These are phyloP conservation scores for Petroica traversi DNA, from an alignment of 2,113 vertebrate species.

Conservation along the genomic window DNA sequence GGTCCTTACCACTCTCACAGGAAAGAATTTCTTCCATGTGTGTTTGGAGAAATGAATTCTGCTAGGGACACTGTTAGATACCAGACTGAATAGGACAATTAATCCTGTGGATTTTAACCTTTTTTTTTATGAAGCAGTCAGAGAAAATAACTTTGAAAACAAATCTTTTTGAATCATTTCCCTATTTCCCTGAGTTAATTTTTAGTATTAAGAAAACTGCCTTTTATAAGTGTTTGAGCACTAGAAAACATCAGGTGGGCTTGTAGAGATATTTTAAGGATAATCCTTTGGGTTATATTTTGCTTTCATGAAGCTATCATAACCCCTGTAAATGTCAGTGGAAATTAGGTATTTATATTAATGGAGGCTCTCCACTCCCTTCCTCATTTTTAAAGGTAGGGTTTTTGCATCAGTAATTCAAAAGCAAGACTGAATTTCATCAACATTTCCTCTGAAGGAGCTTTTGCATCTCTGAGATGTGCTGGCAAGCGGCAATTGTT, in stretches of 20 bases:
- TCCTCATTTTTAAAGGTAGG: not conserved
- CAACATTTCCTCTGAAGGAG: slow-evolving; percentile 37
- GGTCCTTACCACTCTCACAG: not conserved
- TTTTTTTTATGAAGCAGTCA: not conserved
- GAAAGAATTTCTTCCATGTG: not conserved
- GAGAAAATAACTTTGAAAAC: not conserved
- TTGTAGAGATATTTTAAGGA: slow-evolving; percentile 30
- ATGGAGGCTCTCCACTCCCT: not conserved
- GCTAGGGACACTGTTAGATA: not conserved
- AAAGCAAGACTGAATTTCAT: slow-evolving; percentile 31
- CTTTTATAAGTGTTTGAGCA: slow-evolving; percentile 23
- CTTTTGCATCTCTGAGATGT: slow-evolving; percentile 13
- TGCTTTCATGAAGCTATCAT: slow-evolving; percentile 34
- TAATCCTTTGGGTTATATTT: slow-evolving; percentile 51
- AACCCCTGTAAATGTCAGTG: slow-evolving; percentile 60
- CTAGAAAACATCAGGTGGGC: slow-evolving; percentile 31
- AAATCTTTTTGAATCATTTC: not conserved
- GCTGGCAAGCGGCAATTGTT: slow-evolving; percentile 45
- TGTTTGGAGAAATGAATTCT: not conserved
- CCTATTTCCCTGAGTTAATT: slow-evolving; percentile 31
- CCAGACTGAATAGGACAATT: not conserved
- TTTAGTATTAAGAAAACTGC: slow-evolving; percentile 32
- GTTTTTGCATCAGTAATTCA: slow-evolving; percentile 40
- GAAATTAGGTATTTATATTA: slow-evolving; percentile 57
- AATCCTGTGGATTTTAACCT: not conserved